A percentile compares a stretch with the other conserved stretches of the same genome.
phyloP scores from a whole-genome alignment of 2,113 vertebrate genomes.

The Pyxicephalus adspersus region DNA sequence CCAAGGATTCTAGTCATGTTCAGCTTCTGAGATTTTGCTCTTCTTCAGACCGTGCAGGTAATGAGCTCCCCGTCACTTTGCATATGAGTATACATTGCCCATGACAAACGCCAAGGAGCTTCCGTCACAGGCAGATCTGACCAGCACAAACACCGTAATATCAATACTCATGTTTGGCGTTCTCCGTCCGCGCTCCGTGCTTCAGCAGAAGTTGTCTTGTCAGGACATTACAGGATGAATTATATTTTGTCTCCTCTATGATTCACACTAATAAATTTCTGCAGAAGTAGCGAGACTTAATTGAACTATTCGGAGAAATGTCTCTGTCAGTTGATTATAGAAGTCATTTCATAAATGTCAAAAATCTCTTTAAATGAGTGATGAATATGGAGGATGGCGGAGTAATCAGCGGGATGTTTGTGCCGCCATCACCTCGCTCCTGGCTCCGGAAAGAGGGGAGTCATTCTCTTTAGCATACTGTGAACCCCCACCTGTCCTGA shows the following conservation, averaged over 20 bases:
- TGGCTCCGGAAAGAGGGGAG: no score
- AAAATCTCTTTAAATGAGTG: slow-evolving; percentile 96
- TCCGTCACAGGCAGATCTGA: no score
- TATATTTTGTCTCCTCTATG: slow-evolving; percentile 87
- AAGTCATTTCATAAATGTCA: slow-evolving; percentile 91
- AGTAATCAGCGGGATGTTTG: slow-evolving; percentile 82
- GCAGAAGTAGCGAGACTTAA: slow-evolving; percentile 88
- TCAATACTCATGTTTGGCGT: no score
- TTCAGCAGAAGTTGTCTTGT: background rate
- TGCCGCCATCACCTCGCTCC: slow-evolving; percentile 73
- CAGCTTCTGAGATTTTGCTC: no score
- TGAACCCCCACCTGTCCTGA: no score
- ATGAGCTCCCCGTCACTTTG: no score
- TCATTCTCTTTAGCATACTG: no score
- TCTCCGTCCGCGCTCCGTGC: background rate
- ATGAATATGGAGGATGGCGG: slow-evolving; percentile 83
- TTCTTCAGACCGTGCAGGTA: no score
- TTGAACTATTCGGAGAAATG: slow-evolving; percentile 95
- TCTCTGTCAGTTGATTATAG: slow-evolving; percentile 82
- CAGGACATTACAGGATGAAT: background rate
- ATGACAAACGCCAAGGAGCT: no score
- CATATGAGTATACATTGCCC: no score
- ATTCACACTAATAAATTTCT: slow-evolving; percentile 88
- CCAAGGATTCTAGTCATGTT: no score
- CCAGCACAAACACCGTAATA: no score